These are phyloP conservation scores for Cryptosula pallasiana DNA, from an alignment of 2,888 invertebrate species.

Conservation along the genomic window DNA sequence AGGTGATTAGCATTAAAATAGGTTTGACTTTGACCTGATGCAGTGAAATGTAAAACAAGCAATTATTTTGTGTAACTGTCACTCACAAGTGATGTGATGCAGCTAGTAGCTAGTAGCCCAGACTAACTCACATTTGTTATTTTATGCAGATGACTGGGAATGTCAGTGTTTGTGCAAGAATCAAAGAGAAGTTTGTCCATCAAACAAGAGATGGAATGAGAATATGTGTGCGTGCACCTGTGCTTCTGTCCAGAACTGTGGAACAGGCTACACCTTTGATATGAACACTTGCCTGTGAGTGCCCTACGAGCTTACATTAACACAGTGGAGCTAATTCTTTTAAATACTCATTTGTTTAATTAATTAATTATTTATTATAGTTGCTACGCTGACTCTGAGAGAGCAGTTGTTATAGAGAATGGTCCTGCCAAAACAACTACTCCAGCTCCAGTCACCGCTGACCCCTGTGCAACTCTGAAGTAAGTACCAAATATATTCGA, in stretches of 20 bases:
- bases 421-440: neutral
- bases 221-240: slow-evolving; percentile 1
- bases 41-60: no score
- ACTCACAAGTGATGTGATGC: no score
- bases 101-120: no score
- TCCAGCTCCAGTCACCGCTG: neutral
- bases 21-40: no score
- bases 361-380: neutral
- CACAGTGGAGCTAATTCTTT: no score
- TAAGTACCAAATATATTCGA: neutral
- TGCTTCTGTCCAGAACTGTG: slow-evolving; percentile 3
- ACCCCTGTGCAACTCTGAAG: neutral
- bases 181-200: neutral
- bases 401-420: neutral
- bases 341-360: no score
- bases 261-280: neutral
- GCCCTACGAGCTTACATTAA: no score
- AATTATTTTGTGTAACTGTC: no score
- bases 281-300: slow-evolving; percentile 1
- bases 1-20: no score
- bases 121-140: no score
- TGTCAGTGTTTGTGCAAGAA: slow-evolving; percentile 16
- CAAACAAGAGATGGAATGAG: slow-evolving; percentile 16
- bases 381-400: neutral
- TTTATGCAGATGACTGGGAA: slow-evolving; percentile 19